Conservation (phyloP, 2,888 invertebrate species). For the Drosophila limbata region DNA sequence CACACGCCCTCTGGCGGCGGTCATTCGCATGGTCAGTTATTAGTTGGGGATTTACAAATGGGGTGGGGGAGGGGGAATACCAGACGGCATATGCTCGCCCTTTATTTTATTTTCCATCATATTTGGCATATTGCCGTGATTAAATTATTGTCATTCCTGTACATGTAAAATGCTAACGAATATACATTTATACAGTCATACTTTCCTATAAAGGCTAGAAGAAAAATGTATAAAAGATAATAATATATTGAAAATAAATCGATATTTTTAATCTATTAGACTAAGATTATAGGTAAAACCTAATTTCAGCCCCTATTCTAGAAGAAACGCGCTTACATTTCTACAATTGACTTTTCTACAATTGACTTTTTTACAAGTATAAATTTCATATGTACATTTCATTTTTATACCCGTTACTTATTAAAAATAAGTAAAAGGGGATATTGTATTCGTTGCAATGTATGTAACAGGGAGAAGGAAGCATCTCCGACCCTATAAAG, state of each 20-base stretch:
- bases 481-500: no score
- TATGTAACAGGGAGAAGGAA: no score
- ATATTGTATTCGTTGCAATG: no score
- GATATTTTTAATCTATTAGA: no score
- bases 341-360: not conserved
- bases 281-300: no score
- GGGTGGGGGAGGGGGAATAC: not conserved
- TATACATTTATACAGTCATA: not conserved
- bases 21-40: constrained; percentile 22
- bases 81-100: not conserved
- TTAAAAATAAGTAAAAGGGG: no score
- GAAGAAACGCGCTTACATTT: not conserved
- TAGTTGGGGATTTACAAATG: constrained; percentile 1
- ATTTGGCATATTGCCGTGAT: not conserved
- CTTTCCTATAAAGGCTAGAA: not conserved
- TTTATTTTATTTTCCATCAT: not conserved
- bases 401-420: no score
- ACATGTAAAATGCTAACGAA: not conserved
- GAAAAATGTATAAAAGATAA: not conserved
- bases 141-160: not conserved
- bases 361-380: not conserved
- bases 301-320: not conserved
- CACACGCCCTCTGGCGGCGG: constrained; percentile 33
- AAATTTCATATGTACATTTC: not conserved
- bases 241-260: no score